phyloP scores from a whole-genome alignment of 2,888 invertebrate genomes.

The Sericinus montela region DNA sequence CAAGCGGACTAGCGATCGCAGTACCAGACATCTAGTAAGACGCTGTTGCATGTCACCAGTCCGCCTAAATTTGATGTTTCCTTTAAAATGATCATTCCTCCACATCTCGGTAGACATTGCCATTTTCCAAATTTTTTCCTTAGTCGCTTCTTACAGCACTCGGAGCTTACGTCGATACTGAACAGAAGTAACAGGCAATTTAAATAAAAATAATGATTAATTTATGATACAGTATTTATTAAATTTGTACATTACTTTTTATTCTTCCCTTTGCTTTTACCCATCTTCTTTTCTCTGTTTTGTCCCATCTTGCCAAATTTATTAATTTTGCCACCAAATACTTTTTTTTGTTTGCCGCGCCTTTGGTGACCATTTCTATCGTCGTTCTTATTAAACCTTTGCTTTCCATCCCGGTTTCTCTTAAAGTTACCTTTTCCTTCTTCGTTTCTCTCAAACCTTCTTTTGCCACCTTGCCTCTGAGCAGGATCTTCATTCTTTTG shows the following conservation, averaged over 20 bases:
- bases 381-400: conserved; percentile 31
- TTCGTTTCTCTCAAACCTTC: conserved; percentile 34
- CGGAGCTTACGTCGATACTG: no score
- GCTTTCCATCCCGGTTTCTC: conserved; percentile 26
- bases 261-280: conserved; percentile 45
- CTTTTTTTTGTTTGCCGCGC: conserved; percentile 48
- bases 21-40: no score
- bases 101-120: no score
- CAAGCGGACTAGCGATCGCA: no score
- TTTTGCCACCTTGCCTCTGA: conserved; percentile 24
- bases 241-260: conserved; percentile 30
- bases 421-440: conserved; percentile 37
- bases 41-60: no score
- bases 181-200: no score
- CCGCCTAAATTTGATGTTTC: no score
- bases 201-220: no score
- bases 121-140: no score
- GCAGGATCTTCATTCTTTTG: conserved; percentile 36
- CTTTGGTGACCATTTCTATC: conserved; percentile 32
- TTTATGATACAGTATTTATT: no score
- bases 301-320: conserved; percentile 47
- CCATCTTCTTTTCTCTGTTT: conserved; percentile 29
- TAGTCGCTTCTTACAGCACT: no score
- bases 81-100: no score
- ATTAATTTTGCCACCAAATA: conserved; percentile 63